Evolutionary conservation across 1,140 invertebrate genomes (phyloP), one percentile per base, ranked within the genome.

Genomic region (Eufriesea mexicana): DNA sequence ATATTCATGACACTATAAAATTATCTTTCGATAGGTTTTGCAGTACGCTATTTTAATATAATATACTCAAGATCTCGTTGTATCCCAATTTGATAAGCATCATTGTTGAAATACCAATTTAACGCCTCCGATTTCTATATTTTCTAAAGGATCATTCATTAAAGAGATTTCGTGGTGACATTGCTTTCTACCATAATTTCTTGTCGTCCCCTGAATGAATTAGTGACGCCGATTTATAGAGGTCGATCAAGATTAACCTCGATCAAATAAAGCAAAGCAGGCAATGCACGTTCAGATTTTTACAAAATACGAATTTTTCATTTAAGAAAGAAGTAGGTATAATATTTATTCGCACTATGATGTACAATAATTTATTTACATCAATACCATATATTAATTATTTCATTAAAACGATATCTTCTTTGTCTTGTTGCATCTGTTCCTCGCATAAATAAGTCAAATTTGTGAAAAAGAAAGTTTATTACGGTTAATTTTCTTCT

Each of bases 181-280:
- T 10, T 35, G 18, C 1, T 8, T 42, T 10, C 18, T 8, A 12
- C 9, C 1, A 49, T 47, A 49, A 70, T 25, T 49, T 20, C 14
- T 49, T 20, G 7, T 9, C n/a, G 45, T 25, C 16, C 0, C 10
- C n/a, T 47, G 57, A 28, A 75, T 61, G 18, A 76, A 86, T 86
- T 68, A 59, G 23, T 54, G 20, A 49, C 18, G 45, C 55, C 80
- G 79, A 85, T 59, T 57, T 18, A n/a, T 54, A 62, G n/a, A 9
- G 47, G 62, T 62, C 57, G 47, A 23, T 12, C 23, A 70, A 54
- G 23, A 57, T 45, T 45, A 59, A 67, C 23, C 66, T 47, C 23
- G 61, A 61, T 66, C 20, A 18, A 2, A 0, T 35, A 16, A 62
- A 1, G 61, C 25, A 35, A 62, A 62, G 28, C 5, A 62, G 5